Evolutionary conservation across 2,888 invertebrate genomes (phyloP), one percentile per base, ranked within the genome.

Genomic region (Apodemia zela): DNA sequence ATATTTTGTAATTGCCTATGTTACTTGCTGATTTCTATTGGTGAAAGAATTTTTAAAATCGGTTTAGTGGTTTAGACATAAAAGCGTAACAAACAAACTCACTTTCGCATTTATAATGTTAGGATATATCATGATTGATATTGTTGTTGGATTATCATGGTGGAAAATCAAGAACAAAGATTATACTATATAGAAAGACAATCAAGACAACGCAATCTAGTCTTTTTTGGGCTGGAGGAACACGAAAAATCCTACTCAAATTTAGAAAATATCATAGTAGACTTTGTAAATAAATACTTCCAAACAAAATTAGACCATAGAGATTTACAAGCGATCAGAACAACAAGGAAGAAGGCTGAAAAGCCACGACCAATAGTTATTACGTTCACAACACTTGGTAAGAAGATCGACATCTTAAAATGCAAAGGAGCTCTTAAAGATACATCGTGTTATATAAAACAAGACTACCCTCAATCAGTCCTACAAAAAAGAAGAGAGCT

Each of bases 391-490:
- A 65, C 65, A 6, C 49, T 64, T 4, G 63, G 66, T n/a, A 62
- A 13, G 38, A 65, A 66, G 60, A 66, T 66, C 3, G 45, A 63
- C 8, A 62, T 62, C 10, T 18, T 66, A 1, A 63, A 67, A 59
- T 29, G 63, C 8, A 65, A 38, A 38, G 38, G 58, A 42, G 8
- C 13, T 13, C 33, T 61, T 35, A 62, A 65, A 33, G 61, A 61
- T 6, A 67, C 64, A 11, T 17, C 33, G 3, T 64, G 58, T 35
- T 65, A 61, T 25, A 47, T 65, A 6, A 65, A 66, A 59, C 65
- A 68, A 62, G 68, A 69, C 29, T 70, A 51, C 54, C 69, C 69
- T 42, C 62, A 65, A 60, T 18, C 64, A 18, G 80, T 65, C 5
- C 11, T 69, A 42, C 62, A 68, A 49, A 68, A 66, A 42, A 67